Evolutionary conservation across 2,888 invertebrate genomes (phyloP).

Genomic region (Heliconius erato): DNA sequence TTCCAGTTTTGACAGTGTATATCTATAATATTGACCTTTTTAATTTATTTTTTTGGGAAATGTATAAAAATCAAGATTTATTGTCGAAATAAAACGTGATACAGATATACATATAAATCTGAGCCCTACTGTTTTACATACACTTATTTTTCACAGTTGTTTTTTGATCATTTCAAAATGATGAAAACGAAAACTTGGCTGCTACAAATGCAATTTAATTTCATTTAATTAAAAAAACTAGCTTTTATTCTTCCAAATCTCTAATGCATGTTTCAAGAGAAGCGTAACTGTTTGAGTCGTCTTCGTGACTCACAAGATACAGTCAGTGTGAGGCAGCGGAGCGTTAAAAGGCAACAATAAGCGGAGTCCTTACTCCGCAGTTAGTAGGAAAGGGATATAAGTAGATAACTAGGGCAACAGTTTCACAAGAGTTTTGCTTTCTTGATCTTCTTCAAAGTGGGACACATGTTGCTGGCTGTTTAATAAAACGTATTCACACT

Average conservation of each 20-base stretch:
- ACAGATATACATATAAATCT: too few relatives aligned
- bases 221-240: neutral
- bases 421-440: slow-evolving; percentile 5
- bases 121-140: too few relatives aligned
- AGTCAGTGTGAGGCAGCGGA: slow-evolving; percentile 27
- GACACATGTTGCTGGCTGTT: slow-evolving; percentile 8
- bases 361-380: slow-evolving; percentile 10
- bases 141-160: neutral
- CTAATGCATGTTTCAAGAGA: slow-evolving; percentile 16
- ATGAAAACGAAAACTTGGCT: neutral
- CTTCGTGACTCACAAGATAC: slow-evolving; percentile 17
- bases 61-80: too few relatives aligned
- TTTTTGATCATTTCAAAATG: neutral
- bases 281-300: slow-evolving; percentile 16
- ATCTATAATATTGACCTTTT: too few relatives aligned
- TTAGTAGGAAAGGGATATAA: slow-evolving; percentile 1
- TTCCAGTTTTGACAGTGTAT: too few relatives aligned
- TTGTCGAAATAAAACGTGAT: too few relatives aligned
- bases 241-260: slow-evolving; percentile 3
- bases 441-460: too few relatives aligned
- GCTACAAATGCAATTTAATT: neutral
- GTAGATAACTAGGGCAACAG: slow-evolving; percentile 18
- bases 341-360: slow-evolving; percentile 33
- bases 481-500: neutral
- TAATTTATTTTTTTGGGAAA: too few relatives aligned